Percentiles rank a stretch among this genome's conserved stretches.
These are phyloP conservation scores for western clawed frog (Xenopus tropicalis) DNA, from an alignment of 2,113 vertebrate genomes.

Conservation along the genomic window DNA sequence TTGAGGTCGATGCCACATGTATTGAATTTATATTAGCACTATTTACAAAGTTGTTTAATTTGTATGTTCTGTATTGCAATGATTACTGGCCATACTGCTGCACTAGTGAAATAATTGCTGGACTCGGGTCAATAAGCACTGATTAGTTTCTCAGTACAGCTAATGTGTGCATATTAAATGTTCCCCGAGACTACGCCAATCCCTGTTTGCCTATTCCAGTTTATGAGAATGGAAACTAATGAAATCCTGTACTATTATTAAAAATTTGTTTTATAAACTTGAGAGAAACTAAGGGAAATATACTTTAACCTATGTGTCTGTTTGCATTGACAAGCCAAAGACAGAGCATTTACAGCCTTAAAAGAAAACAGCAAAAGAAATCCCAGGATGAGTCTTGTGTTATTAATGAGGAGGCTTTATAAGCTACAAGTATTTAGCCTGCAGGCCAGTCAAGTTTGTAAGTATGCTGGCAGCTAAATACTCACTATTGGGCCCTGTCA, in stretches of 20 bases:
- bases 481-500: conserved; percentile 19
- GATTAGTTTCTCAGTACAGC: conserved; percentile 26
- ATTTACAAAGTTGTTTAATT: conserved; percentile 32
- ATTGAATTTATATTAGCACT: conserved; percentile 18
- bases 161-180: conserved; percentile 40
- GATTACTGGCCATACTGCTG: conserved; percentile 14
- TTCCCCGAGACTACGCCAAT: conserved; percentile 10
- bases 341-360: conserved; percentile 20
- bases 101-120: conserved; percentile 12
- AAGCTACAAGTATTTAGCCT: conserved; percentile 39
- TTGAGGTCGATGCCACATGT: conserved; percentile 13
- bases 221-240: conserved; percentile 12
- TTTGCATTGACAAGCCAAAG: conserved; percentile 26
- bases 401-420: conserved; percentile 40
- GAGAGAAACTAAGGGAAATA: conserved; percentile 14
- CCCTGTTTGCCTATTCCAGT: conserved; percentile 4
- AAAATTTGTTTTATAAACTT: conserved; percentile 11
- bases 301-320: conserved; percentile 19
- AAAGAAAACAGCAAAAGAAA: conserved; percentile 39
- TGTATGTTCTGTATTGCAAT: conserved; percentile 23
- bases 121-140: conserved; percentile 36
- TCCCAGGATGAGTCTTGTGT: conserved; percentile 20
- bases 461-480: conserved; percentile 38
- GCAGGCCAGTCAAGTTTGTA: conserved; percentile 39
- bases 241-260: conserved; percentile 21